Evolutionary conservation across 2,888 invertebrate species (phyloP).

Genomic region (Metalampra italica): DNA sequence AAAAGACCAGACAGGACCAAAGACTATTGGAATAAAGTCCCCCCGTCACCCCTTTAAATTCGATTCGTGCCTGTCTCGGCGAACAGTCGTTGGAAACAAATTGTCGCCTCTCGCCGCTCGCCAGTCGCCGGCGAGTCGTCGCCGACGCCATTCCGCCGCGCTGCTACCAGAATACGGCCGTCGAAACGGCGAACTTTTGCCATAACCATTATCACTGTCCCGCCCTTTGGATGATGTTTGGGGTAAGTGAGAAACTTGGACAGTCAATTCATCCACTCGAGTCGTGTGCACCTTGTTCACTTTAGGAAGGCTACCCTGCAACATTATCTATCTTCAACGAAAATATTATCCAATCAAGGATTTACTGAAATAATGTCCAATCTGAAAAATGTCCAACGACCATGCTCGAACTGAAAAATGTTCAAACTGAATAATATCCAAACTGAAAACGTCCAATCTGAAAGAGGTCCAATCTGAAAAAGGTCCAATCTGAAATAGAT

Average conservation of each 20-base stretch:
- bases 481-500: no score
- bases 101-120: constrained; percentile 34
- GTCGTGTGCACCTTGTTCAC: background rate
- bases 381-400: no score
- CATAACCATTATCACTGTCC: constrained; percentile 71
- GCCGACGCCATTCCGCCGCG: constrained; percentile 21
- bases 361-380: no score
- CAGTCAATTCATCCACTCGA: background rate
- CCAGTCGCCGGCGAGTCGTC: background rate
- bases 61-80: constrained; percentile 13
- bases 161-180: constrained; percentile 38
- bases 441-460: no score
- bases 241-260: constrained; percentile 25
- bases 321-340: background rate
- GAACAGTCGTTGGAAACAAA: constrained; percentile 49
- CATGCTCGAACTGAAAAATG: no score
- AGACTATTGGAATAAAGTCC: no score
- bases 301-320: background rate
- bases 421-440: no score
- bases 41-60: no score
- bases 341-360: no score
- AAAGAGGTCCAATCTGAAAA: no score
- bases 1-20: no score
- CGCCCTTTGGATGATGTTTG: constrained; percentile 45
- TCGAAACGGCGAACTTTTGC: constrained; percentile 60